These are phyloP conservation scores for Zaprionus tsacasi DNA, from an alignment of 1,140 invertebrate genomes.

Conservation along the genomic window DNA sequence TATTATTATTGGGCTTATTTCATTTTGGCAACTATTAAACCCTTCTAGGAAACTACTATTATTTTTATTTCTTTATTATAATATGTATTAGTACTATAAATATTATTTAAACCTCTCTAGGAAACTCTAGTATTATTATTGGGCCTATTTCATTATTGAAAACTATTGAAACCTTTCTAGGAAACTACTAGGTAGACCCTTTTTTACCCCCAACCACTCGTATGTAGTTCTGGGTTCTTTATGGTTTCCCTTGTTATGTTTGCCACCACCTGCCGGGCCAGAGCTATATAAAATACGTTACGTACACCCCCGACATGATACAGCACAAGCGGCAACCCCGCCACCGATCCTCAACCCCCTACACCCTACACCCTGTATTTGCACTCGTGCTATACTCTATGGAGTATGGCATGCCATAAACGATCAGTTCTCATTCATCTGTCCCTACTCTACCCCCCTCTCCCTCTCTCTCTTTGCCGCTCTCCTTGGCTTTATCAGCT, in stretches of 20 bases:
- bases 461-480: conserved; percentile 4
- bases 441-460: neutral
- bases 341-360: conserved; percentile 13
- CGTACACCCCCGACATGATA: conserved; percentile 13
- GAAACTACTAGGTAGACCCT: neutral
- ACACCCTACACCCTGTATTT: neutral
- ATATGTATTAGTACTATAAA: too few relatives aligned
- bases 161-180: too few relatives aligned
- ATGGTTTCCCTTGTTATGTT: conserved; percentile 1
- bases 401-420: conserved; percentile 29
- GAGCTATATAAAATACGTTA: neutral
- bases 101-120: too few relatives aligned
- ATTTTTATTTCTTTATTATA: too few relatives aligned
- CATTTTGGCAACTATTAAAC: too few relatives aligned
- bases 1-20: too few relatives aligned
- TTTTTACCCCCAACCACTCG: neutral
- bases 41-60: too few relatives aligned
- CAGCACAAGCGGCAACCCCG: neutral
- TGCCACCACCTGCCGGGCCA: conserved; percentile 41
- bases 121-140: neutral
- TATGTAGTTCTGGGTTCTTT: neutral
- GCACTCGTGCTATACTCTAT: conserved; percentile 2
- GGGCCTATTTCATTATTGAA: too few relatives aligned
- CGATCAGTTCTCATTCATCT: conserved; percentile 47
- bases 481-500: conserved; percentile 28